These are phyloP conservation scores for Galemys pyrenaicus DNA, from an alignment of 2,113 vertebrate genomes.

Conservation along the genomic window DNA sequence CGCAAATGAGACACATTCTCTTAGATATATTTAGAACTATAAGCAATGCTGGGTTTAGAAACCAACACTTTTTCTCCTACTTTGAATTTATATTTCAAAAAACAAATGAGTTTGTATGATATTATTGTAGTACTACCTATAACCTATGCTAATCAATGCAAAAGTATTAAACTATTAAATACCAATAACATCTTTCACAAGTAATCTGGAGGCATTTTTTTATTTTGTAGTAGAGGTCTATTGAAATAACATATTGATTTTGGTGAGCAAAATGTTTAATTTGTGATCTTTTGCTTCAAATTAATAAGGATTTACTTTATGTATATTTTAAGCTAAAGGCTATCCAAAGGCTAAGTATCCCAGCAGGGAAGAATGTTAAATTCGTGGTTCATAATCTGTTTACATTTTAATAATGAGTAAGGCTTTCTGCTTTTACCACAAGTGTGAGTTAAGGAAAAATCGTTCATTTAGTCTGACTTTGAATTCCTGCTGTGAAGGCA, in stretches of 20 bases:
- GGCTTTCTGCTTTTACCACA: slow-evolving; percentile 9
- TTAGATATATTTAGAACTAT: not conserved
- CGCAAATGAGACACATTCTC: not conserved
- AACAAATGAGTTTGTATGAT: not conserved
- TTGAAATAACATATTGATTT: not conserved
- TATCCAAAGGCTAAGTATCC: slow-evolving; percentile 54
- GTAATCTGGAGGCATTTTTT: not conserved
- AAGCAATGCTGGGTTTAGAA: not conserved
- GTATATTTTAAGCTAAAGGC: slow-evolving; percentile 49
- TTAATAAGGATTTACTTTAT: slow-evolving; percentile 64
- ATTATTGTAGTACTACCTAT: not conserved
- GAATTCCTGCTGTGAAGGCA: slow-evolving; percentile 41
- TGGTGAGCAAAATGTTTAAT: slow-evolving; percentile 29
- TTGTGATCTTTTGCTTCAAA: slow-evolving; percentile 49
- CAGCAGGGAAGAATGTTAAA: slow-evolving; percentile 51
- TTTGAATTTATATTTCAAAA: not conserved
- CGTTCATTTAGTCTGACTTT: slow-evolving; percentile 55
- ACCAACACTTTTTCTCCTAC: not conserved
- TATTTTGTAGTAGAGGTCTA: not conserved
- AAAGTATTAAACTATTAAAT: not conserved
- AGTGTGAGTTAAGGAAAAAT: slow-evolving; percentile 39
- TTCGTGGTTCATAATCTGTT: slow-evolving; percentile 63
- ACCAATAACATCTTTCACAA: not conserved
- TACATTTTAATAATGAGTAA: slow-evolving; percentile 62
- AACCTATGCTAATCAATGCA: not conserved